Percentiles rank a stretch among this genome's conserved stretches.
phyloP scores from a whole-genome alignment of 2,113 vertebrate species.

The Symphodus melops region DNA sequence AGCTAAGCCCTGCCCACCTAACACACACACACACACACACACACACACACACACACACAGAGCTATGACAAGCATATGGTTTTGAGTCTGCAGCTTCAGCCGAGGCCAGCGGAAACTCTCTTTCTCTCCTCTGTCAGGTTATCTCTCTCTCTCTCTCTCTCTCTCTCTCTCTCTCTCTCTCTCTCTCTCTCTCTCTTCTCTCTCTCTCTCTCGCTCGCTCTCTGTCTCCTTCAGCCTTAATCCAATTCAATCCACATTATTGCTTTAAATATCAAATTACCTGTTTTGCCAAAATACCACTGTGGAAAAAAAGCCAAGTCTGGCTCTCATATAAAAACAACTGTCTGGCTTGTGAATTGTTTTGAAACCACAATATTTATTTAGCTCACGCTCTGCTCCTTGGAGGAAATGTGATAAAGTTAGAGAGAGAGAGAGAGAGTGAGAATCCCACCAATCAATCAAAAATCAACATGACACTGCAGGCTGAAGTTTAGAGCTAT shows the following conservation, averaged over 20 bases:
- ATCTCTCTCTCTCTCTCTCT: constrained; percentile 33
- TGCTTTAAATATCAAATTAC: constrained; percentile 35
- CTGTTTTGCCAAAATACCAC: constrained; percentile 23
- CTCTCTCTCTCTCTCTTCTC: constrained; percentile 29
- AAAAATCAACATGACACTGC: background rate
- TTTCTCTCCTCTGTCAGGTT: constrained; percentile 47
- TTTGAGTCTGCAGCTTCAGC: constrained; percentile 69
- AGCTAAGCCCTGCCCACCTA: constrained; percentile 80
- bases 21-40: constrained; percentile 57
- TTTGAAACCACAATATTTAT: constrained; percentile 9
- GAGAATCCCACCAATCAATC: background rate
- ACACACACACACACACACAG: constrained; percentile 43
- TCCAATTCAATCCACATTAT: constrained; percentile 45
- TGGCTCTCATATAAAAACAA: constrained; percentile 3
- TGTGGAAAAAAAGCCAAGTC: background rate
- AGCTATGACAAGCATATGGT: constrained; percentile 77
- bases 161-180: constrained; percentile 25
- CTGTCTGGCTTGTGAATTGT: background rate
- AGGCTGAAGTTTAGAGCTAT: background rate
- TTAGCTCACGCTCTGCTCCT: background rate
- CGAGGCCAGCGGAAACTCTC: constrained; percentile 70
- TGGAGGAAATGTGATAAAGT: background rate
- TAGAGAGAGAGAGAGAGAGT: background rate
- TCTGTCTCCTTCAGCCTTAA: constrained; percentile 35
- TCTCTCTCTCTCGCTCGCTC: constrained; percentile 16